Percentiles rank a stretch among this genome's conserved stretches.
Conservation (phyloP, 1,140 invertebrate species). For the Theocolax elegans region DNA sequence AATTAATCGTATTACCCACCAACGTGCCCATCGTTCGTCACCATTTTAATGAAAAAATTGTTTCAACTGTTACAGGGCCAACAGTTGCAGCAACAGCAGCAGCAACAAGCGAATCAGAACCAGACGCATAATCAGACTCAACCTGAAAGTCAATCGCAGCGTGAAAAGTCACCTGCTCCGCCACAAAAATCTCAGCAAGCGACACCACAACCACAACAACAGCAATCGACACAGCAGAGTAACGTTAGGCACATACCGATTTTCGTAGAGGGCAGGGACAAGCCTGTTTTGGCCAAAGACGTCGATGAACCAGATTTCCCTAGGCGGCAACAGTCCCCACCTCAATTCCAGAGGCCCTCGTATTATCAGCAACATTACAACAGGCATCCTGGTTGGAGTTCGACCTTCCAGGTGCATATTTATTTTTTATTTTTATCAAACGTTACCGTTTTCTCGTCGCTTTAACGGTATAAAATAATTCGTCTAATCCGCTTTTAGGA, state of each 20-base stretch:
- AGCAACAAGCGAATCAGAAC: conserved; percentile 43
- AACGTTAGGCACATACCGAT: conserved; percentile 87
- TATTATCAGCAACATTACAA: conserved; percentile 51
- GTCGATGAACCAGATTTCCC: conserved; percentile 53
- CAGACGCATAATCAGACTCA: conserved; percentile 16
- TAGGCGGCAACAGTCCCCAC: conserved; percentile 59
- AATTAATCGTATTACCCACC: no score
- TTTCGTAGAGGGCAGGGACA: conserved; percentile 84
- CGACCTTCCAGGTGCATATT: conserved; percentile 44
- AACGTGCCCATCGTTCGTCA: conserved; percentile 1
- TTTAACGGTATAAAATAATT: background rate
- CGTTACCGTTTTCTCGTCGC: no score
- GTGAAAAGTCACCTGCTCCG: conserved; percentile 28
- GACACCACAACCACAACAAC: conserved; percentile 48
- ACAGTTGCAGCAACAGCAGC: no score
- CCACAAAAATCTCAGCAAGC: conserved; percentile 51
- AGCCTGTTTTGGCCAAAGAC: conserved; percentile 75
- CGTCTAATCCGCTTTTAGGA: conserved; percentile 12
- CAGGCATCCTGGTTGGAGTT: conserved; percentile 47
- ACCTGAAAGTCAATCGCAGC: background rate
- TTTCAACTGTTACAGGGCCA: background rate
- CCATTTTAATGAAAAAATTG: conserved; percentile 31
- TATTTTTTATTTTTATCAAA: no score
- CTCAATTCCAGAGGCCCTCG: conserved; percentile 58
- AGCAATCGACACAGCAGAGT: conserved; percentile 51